Evolutionary conservation across 2,797 vertebrate genomes (phyloP).

Genomic region (Cynodonichthys magdalenae): DNA sequence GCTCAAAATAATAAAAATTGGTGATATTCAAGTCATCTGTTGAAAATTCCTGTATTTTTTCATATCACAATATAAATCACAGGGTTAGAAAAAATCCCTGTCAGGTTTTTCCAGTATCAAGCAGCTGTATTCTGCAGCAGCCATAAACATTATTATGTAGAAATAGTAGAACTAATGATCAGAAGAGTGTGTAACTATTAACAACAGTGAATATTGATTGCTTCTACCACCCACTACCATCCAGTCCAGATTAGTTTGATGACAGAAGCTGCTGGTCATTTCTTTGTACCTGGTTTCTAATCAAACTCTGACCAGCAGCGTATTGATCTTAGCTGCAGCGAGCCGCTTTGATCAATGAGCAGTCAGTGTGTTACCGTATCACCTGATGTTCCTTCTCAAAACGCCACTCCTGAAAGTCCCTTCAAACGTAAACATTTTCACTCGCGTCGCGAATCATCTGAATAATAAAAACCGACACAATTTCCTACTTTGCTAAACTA

Average conservation of each 20-base stretch:
- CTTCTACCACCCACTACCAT: background rate
- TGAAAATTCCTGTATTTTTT: too few relatives aligned
- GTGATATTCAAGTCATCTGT: too few relatives aligned
- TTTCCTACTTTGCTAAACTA: constrained; percentile 1
- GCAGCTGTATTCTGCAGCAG: background rate
- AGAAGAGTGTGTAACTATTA: background rate
- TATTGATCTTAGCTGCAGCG: constrained; percentile 2
- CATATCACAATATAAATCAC: too few relatives aligned
- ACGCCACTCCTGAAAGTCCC: background rate
- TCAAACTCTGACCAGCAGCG: background rate
- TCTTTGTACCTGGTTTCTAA: background rate
- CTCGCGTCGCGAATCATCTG: background rate
- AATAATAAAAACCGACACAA: background rate
- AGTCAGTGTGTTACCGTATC: background rate
- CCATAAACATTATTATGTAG: background rate
- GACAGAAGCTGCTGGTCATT: constrained; percentile 6
- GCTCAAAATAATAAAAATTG: too few relatives aligned
- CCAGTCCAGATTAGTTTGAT: background rate
- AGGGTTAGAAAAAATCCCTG: too few relatives aligned
- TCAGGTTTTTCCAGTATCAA: too few relatives aligned
- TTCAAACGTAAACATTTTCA: background rate
- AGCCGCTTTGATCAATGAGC: constrained; percentile 3
- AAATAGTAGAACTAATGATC: background rate
- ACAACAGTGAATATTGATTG: too few relatives aligned
- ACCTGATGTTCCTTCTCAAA: background rate